These are phyloP conservation scores for Pristionchus exspectatus DNA, from an alignment of 2,888 invertebrate species.

Conservation along the genomic window DNA sequence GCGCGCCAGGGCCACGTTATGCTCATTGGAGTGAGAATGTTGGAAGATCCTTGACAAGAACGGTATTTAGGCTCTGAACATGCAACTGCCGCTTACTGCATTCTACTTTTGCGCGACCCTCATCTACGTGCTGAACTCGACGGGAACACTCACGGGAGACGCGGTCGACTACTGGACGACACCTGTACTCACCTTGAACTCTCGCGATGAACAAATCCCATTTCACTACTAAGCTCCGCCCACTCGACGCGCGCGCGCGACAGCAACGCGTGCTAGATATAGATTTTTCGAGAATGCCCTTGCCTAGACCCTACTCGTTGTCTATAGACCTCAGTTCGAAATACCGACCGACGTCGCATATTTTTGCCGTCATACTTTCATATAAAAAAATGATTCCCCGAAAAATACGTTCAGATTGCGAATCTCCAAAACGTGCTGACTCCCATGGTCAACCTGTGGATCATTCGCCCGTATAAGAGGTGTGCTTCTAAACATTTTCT, in stretches of 20 bases:
- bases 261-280: too few relatives aligned
- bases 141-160: not conserved
- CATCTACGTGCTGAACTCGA: not conserved
- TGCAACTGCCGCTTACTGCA: not conserved
- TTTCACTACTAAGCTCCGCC: too few relatives aligned
- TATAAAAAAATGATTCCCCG: too few relatives aligned
- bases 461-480: not conserved
- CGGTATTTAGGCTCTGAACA: not conserved
- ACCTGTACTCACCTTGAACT: not conserved
- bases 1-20: not conserved
- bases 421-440: slow-evolving; percentile 15
- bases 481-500: too few relatives aligned
- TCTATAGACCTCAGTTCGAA: too few relatives aligned
- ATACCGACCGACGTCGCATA: too few relatives aligned
- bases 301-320: too few relatives aligned
- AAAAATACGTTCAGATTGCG: not conserved
- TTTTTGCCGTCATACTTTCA: too few relatives aligned
- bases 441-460: not conserved
- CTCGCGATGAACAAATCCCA: too few relatives aligned
- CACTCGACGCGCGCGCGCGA: too few relatives aligned
- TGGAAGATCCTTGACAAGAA: not conserved
- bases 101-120: not conserved
- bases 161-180: not conserved
- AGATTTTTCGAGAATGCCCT: not conserved
- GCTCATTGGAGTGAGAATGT: not conserved